A percentile compares a stretch with the other conserved stretches of the same genome.
These are phyloP conservation scores for Agelas oroides DNA, from an alignment of 37 sponge, comb jelly and placozoan genomes.

Conservation along the genomic window DNA sequence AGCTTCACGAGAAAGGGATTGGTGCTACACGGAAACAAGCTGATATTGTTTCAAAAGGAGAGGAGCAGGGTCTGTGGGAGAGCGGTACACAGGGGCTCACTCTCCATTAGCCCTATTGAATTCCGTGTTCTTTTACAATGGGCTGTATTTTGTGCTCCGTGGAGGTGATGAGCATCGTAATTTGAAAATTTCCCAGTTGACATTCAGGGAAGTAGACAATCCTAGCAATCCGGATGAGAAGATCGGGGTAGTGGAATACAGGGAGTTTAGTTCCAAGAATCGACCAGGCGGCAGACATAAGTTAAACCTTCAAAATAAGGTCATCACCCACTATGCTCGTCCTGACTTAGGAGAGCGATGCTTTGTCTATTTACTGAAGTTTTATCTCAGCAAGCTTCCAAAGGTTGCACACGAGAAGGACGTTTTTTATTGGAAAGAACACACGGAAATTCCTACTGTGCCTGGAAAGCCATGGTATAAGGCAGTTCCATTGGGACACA, in stretches of 20 bases:
- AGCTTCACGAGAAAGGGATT: no score
- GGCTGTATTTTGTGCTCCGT: constrained; percentile 42
- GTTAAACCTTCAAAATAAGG: constrained; percentile 45
- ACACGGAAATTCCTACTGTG: no score
- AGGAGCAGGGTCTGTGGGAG: no score
- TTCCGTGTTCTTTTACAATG: constrained; percentile 53
- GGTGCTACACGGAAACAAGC: no score
- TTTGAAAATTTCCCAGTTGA: constrained; percentile 44
- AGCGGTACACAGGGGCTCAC: no score
- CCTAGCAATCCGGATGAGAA: constrained; percentile 5
- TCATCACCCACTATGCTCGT: constrained; percentile 28
- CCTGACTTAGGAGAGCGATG: constrained; percentile 31
- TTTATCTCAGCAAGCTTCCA: constrained; percentile 49
- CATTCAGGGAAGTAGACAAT: constrained; percentile 5
- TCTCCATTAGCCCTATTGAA: no score
- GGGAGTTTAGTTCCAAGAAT: constrained; percentile 57
- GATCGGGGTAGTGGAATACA: constrained; percentile 15
- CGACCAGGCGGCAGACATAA: constrained; percentile 44
- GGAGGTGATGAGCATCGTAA: constrained; percentile 49
- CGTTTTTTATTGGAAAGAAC: constrained; percentile 36
- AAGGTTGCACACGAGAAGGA: constrained; percentile 35
- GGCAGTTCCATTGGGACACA: constrained; percentile 37
- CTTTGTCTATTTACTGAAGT: constrained; percentile 30
- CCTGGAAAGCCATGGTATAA: constrained; percentile 50
- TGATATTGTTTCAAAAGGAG: no score